Percentiles rank a stretch among this genome's conserved stretches.
Conservation (phyloP, 2,888 invertebrate genomes). For the Trissolcus brochymenae region DNA sequence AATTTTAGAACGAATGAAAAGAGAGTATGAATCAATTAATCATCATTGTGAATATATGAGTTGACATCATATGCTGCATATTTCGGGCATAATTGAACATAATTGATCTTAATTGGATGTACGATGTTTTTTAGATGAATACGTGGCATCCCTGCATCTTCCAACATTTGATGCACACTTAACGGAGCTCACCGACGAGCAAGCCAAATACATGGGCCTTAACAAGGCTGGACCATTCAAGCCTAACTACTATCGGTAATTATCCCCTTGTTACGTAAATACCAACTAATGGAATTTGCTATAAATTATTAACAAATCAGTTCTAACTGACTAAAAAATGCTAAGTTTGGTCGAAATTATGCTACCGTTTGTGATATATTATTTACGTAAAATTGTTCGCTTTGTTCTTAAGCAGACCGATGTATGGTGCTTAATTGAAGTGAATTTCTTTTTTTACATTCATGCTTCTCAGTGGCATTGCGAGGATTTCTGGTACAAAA, state of each 20-base stretch:
- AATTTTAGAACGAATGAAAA: too few species aligned
- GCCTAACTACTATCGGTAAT: conserved; percentile 97
- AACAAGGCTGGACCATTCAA: conserved; percentile 99
- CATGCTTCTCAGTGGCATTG: conserved; percentile 59
- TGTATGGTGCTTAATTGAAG: conserved; percentile 48
- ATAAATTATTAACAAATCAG: conserved; percentile 5
- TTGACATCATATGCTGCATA: too few species aligned
- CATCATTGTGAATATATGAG: too few species aligned
- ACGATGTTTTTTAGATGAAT: conserved; percentile 85
- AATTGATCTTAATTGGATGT: neutral
- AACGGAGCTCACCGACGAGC: conserved; percentile 96
- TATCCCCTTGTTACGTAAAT: conserved; percentile 25
- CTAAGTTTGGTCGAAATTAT: conserved; percentile 22
- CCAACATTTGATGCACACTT: conserved; percentile 98
- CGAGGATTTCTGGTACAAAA: conserved; percentile 58
- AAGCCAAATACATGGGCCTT: conserved; percentile 97
- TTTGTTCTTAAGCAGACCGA: conserved; percentile 36
- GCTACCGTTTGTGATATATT: conserved; percentile 26
- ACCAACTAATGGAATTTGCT: conserved; percentile 1
- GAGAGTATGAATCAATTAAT: too few species aligned
- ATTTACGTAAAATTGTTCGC: conserved; percentile 30
- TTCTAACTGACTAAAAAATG: conserved; percentile 2
- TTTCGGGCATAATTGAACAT: too few species aligned
- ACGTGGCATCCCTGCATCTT: conserved; percentile 97
- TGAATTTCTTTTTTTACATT: conserved; percentile 51